phyloP scores from a whole-genome alignment of 2,888 invertebrate species.

The Aphrophora alni region DNA sequence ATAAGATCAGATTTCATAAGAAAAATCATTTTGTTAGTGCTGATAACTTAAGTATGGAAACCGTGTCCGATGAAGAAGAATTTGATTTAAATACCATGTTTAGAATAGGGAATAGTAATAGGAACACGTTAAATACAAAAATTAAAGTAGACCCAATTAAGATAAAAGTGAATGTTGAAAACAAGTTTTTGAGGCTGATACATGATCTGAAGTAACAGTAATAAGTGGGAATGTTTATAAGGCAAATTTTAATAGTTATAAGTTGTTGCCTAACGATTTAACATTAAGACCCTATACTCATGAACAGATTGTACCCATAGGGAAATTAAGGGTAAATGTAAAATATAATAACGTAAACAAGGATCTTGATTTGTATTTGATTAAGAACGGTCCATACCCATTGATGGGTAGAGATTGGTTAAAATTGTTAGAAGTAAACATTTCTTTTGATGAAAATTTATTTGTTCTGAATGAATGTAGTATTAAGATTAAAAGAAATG shows the following conservation, averaged over 20 bases:
- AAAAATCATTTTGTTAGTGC: constrained; percentile 9
- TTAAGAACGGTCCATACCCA: constrained; percentile 23
- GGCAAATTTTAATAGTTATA: neutral
- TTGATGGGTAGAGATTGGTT: constrained; percentile 30
- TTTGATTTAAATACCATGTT: no score
- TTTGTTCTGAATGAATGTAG: no score
- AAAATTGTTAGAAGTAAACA: no score
- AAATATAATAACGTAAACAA: neutral
- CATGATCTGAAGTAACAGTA: constrained; percentile 9
- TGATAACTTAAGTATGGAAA: no score
- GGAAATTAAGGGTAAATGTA: constrained; percentile 7
- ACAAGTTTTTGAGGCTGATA: constrained; percentile 19
- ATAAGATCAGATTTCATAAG: neutral
- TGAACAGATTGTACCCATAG: constrained; percentile 18
- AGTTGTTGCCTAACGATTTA: neutral
- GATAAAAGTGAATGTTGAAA: neutral
- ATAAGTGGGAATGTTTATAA: neutral
- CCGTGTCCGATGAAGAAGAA: no score
- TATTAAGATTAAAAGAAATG: no score
- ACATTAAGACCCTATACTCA: constrained; percentile 11
- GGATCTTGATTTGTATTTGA: constrained; percentile 22
- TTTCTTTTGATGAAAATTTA: no score
- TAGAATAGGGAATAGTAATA: neutral
- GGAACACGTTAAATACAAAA: neutral
- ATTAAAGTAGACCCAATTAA: constrained; percentile 10